phyloP scores from a whole-genome alignment of 1,140 invertebrate genomes.

The Agraylea sexmaculata region DNA sequence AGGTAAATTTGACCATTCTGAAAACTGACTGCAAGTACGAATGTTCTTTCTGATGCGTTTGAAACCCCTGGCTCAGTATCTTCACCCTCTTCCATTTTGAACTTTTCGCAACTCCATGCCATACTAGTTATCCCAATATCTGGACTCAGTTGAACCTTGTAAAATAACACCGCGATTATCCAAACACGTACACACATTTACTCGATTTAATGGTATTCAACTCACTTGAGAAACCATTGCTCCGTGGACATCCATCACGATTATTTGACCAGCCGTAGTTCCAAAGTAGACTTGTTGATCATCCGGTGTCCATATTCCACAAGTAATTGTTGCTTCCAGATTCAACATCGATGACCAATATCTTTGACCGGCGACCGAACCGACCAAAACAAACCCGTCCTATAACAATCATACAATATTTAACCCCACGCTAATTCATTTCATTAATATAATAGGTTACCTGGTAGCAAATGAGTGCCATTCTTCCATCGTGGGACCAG shows the following conservation, averaged over 20 bases:
- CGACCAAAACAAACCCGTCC: conserved; percentile 93
- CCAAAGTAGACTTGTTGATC: conserved; percentile 96
- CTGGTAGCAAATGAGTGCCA: conserved; percentile 97
- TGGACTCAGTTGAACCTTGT: conserved; percentile 61
- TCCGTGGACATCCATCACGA: conserved; percentile 93
- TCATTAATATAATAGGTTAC: conserved; percentile 32
- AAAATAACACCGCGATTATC: background rate
- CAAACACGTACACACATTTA: background rate
- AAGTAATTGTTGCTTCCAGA: conserved; percentile 84
- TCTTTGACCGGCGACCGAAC: conserved; percentile 90
- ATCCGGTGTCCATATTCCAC: conserved; percentile 95
- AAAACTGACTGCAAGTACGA: conserved; percentile 78
- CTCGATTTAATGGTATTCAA: background rate
- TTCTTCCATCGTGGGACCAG: conserved; percentile 96
- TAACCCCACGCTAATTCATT: background rate
- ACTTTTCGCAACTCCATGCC: conserved; percentile 95
- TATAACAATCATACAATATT: conserved; percentile 24
- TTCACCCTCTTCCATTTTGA: conserved; percentile 93
- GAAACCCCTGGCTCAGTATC: conserved; percentile 46
- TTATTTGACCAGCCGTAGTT: conserved; percentile 82
- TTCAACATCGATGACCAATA: conserved; percentile 98
- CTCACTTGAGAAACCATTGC: conserved; percentile 85
- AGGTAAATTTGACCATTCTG: conserved; percentile 81
- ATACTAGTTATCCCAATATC: conserved; percentile 79
- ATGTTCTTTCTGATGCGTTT: conserved; percentile 43